Percentiles rank a stretch among this genome's conserved stretches.
Conservation (phyloP, 2,888 invertebrate genomes). For the Capitulum mitella region DNA sequence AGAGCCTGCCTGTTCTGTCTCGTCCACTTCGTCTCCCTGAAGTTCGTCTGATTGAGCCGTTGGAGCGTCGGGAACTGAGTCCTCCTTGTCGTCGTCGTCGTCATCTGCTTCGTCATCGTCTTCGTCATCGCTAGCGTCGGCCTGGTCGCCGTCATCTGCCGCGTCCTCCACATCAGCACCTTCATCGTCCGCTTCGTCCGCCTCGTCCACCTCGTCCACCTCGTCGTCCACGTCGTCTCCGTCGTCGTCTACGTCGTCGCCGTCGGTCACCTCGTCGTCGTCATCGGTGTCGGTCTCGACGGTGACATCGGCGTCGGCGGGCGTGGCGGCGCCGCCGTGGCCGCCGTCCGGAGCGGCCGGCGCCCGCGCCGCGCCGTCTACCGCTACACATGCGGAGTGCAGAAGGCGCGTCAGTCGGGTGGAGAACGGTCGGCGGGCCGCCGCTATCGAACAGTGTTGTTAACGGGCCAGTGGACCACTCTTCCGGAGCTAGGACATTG, state of each 20-base stretch:
- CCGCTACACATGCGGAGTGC: constrained; percentile 20
- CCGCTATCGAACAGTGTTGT: neutral
- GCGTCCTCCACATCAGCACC: neutral
- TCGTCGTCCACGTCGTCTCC: neutral
- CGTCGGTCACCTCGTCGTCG: neutral
- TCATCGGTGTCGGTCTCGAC: neutral
- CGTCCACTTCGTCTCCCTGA: too few species aligned
- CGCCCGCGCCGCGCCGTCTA: neutral
- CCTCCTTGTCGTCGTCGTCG: too few species aligned
- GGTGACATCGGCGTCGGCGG: neutral
- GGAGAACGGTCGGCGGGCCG: neutral
- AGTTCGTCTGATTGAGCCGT: too few species aligned
- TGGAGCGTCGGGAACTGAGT: too few species aligned
- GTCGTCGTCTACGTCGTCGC: neutral
- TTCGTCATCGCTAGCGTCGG: constrained; percentile 12
- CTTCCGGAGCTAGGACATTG: too few species aligned
- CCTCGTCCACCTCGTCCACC: neutral
- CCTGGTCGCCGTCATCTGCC: neutral
- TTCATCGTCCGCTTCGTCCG: constrained; percentile 30
- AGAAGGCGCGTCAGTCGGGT: neutral
- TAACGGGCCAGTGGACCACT: neutral
- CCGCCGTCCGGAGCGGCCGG: neutral
- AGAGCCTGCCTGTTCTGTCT: too few species aligned
- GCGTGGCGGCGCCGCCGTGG: neutral
- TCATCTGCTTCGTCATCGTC: constrained; percentile 24